Evolutionary conservation across 2,888 invertebrate genomes (phyloP).

Genomic region (Teleogryllus oceanicus): DNA sequence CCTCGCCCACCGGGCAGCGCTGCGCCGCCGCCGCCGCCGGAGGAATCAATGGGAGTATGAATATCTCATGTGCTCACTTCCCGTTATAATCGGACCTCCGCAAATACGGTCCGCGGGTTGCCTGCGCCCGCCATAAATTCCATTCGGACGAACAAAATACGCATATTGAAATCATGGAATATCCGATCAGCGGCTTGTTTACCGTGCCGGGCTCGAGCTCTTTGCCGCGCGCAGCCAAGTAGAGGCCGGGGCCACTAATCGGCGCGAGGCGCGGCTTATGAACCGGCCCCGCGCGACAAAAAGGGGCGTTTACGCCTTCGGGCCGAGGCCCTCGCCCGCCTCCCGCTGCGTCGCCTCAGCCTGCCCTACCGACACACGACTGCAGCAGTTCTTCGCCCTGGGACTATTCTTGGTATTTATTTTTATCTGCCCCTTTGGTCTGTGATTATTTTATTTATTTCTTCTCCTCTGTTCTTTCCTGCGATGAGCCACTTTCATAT

Average conservation of each 20-base stretch:
- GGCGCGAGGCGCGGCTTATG: neutral
- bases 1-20: neutral
- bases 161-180: conserved; percentile 18
- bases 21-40: neutral
- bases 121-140: conserved; percentile 4
- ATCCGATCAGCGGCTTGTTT: conserved; percentile 2
- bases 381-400: too few relatives aligned
- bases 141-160: conserved; percentile 18
- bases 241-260: neutral
- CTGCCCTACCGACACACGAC: too few relatives aligned
- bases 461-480: too few relatives aligned
- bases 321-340: neutral
- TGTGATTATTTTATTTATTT: too few relatives aligned
- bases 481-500: too few relatives aligned
- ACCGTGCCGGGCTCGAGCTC: neutral
- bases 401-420: too few relatives aligned
- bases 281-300: neutral
- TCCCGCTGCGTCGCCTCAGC: neutral
- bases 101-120: neutral
- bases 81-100: neutral
- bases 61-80: neutral
- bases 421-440: too few relatives aligned
- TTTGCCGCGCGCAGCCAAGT: too few relatives aligned
- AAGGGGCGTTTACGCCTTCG: neutral
- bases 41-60: conserved; percentile 1